phyloP scores from a whole-genome alignment of 2,113 vertebrate species.

The Spermophilus dauricus region DNA sequence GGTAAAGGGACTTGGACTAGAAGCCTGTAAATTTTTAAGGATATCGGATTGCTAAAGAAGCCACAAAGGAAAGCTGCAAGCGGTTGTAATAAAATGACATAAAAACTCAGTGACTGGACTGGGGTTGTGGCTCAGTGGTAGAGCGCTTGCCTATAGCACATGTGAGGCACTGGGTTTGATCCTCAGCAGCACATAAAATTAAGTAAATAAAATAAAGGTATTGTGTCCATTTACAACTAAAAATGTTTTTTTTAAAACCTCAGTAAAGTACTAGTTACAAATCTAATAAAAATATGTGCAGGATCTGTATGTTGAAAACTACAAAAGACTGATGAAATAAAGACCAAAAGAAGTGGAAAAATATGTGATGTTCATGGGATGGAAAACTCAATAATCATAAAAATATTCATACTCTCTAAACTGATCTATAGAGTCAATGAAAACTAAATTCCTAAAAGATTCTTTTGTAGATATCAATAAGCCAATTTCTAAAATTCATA shows the following conservation, averaged over 20 bases:
- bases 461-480: background rate
- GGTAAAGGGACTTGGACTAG: slow-evolving; percentile 23
- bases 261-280: background rate
- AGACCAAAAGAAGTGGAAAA: background rate
- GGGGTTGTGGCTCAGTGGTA: too few species aligned
- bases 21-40: background rate
- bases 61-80: background rate
- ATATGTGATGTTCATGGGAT: background rate
- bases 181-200: too few species aligned
- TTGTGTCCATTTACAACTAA: too few species aligned
- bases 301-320: background rate
- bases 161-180: too few species aligned
- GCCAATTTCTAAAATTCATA: background rate
- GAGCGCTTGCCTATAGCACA: too few species aligned
- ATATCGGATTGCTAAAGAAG: slow-evolving; percentile 20
- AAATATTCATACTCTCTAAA: background rate
- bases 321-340: slow-evolving; percentile 14
- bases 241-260: background rate
- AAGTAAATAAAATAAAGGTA: too few species aligned
- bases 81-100: background rate
- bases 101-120: too few species aligned
- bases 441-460: slow-evolving; percentile 17
- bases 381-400: background rate
- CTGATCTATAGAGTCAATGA: background rate
- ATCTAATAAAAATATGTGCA: background rate